Evolutionary conservation across 2,797 vertebrate genomes (phyloP).

Genomic region (Pangasius mekongensis): DNA sequence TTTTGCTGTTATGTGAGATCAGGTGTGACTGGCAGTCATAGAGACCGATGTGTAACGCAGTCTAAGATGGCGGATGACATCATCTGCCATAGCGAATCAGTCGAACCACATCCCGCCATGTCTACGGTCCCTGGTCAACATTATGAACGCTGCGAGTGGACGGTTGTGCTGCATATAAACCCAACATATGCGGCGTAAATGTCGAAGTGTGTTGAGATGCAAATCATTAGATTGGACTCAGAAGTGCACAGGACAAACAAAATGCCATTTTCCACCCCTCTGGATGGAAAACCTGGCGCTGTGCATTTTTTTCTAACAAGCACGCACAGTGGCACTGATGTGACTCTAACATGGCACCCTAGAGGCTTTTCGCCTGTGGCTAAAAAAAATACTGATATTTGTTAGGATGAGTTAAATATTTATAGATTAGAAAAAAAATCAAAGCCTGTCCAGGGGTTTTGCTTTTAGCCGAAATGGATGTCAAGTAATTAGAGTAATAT

Average conservation of each 20-base stretch:
- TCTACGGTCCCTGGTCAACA: background rate
- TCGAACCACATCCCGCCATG: background rate
- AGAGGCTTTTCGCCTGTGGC: conserved; percentile 2
- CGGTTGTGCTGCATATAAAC: background rate
- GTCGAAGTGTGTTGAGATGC: background rate
- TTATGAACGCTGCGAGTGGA: background rate
- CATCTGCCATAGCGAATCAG: background rate
- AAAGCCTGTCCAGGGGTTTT: background rate
- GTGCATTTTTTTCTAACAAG: background rate
- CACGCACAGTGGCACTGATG: background rate
- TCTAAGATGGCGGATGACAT: background rate
- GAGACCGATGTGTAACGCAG: background rate
- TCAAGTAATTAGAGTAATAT: background rate
- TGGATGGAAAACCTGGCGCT: background rate
- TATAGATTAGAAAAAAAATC: background rate
- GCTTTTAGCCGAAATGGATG: background rate
- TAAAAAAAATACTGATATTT: background rate
- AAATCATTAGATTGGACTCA: background rate
- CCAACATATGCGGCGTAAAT: background rate
- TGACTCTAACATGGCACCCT: background rate
- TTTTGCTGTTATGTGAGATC: background rate
- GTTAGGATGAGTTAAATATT: background rate
- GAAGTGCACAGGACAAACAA: background rate
- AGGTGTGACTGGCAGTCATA: background rate
- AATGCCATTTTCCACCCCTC: background rate